These are phyloP conservation scores for Chunga burmeisteri DNA, from an alignment of 2,113 vertebrate genomes.

Conservation along the genomic window DNA sequence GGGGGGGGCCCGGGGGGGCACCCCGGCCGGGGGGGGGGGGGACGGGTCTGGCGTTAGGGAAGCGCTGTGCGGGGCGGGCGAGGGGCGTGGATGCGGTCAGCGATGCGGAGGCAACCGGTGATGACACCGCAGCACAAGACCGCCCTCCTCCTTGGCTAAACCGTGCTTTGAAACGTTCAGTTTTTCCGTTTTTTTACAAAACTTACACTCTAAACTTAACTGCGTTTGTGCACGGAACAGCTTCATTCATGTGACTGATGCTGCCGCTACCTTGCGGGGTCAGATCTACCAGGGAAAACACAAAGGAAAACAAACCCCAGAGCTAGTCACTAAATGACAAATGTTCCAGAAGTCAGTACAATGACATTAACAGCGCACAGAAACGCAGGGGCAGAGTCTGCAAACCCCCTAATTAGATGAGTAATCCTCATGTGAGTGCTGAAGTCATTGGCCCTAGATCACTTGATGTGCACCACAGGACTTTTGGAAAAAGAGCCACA, in stretches of 20 bases:
- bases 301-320: not conserved
- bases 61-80: not conserved
- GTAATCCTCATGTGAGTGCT: constrained; percentile 64
- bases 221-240: rapidly evolving
- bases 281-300: not conserved
- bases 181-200: not conserved
- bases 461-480: not conserved
- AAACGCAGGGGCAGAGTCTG: constrained; percentile 18
- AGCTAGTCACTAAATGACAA: not conserved
- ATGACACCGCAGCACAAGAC: not conserved
- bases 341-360: not conserved
- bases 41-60: not conserved
- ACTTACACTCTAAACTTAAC: rapidly evolving
- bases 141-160: not conserved
- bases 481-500: not conserved
- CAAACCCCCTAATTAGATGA: constrained; percentile 56
- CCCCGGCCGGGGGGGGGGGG: too few relatives aligned
- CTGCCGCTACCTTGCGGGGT: not conserved
- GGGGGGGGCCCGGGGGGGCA: too few relatives aligned
- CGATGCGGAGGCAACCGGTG: not conserved
- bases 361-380: not conserved
- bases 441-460: constrained; percentile 29
- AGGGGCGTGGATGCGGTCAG: too few relatives aligned
- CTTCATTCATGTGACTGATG: rapidly evolving
- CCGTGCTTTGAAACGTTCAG: rapidly evolving